These are phyloP conservation scores for Xestia ashworthii DNA, from an alignment of 2,888 invertebrate species.

Conservation along the genomic window DNA sequence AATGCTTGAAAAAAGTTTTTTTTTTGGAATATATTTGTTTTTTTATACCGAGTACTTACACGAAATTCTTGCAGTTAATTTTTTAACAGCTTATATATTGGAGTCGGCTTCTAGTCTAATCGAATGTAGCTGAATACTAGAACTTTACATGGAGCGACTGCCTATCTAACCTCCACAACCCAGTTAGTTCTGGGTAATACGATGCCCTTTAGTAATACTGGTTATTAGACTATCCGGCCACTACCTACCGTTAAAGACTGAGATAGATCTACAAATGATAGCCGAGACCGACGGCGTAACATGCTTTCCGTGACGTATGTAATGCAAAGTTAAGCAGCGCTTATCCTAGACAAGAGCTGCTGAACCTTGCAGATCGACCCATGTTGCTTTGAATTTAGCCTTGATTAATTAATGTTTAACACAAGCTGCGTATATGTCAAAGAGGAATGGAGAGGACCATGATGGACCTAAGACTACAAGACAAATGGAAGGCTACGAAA, in stretches of 20 bases:
- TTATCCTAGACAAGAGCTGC: background rate
- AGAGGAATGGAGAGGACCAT: too few relatives aligned
- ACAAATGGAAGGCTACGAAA: too few relatives aligned
- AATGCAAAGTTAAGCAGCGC: too few relatives aligned
- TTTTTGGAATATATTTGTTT: too few relatives aligned
- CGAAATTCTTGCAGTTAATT: too few relatives aligned
- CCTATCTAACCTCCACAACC: background rate
- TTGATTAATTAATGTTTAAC: too few relatives aligned
- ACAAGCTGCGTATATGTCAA: too few relatives aligned
- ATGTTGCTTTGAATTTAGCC: background rate
- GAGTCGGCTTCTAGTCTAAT: background rate
- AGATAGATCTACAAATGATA: background rate
- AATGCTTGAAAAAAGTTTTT: too few relatives aligned
- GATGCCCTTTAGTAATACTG: background rate
- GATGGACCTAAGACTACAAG: too few relatives aligned
- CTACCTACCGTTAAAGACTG: background rate
- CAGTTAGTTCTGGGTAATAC: background rate
- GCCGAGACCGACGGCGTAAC: background rate
- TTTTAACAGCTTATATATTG: background rate
- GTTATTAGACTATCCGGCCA: background rate
- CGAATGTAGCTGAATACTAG: background rate
- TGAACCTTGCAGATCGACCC: background rate
- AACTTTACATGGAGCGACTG: background rate
- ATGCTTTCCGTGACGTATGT: background rate
- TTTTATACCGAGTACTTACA: too few relatives aligned